Evolutionary conservation across 2,797 vertebrate species (phyloP), one percentile per base, ranked within the genome.

Genomic region (Sparus aurata): DNA sequence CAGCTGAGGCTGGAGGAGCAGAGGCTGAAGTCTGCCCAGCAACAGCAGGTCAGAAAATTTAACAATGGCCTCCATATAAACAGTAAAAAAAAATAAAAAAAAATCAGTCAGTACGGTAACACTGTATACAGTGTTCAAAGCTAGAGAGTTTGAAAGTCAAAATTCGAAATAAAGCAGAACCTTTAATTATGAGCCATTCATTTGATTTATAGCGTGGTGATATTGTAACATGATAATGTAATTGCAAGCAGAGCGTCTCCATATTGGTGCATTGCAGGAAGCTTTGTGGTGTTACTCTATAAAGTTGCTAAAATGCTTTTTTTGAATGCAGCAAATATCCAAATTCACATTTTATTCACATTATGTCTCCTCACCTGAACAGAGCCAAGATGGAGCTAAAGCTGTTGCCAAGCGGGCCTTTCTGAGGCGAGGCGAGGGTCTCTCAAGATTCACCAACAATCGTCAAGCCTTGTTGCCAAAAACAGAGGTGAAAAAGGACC

Each of bases 1-100:
- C 96, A 99, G 84, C 95, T 99, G 86, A 93, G 27, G 69, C 73
- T 97, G 66, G 98, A 99, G 93, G 95, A 98, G 82, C 94, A 96
- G 89, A 95, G 94, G 84, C 76, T 96, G 76, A 93, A 92, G 71
- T 82, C 80, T 64, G 54, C n/a, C 16, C 78, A 23, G 75, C 91
- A 89, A 75, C 83, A 85, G 54, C 86, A 92, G 93, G 95, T 95
- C n/a, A 90, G 87, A 76, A 4, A 60, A 59, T n/a, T 27, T 9
- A 52, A 62, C 25, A 45, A 50, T 3, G 1, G 2, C 57, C n/a
- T 16, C 10, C 27, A 47, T 45, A 18, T 0, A 0, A 53, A 47
- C 12, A 1, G 11, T 20, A 3, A 60, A 41, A 47, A 15, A 12
- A 12, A 54, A 41, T 47, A 15, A 12, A 12, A 54, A 54, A 23